A percentile compares a stretch with the other conserved stretches of the same genome.
These are phyloP conservation scores for Salminus brasiliensis DNA, from an alignment of 2,113 vertebrate genomes.

Conservation along the genomic window DNA sequence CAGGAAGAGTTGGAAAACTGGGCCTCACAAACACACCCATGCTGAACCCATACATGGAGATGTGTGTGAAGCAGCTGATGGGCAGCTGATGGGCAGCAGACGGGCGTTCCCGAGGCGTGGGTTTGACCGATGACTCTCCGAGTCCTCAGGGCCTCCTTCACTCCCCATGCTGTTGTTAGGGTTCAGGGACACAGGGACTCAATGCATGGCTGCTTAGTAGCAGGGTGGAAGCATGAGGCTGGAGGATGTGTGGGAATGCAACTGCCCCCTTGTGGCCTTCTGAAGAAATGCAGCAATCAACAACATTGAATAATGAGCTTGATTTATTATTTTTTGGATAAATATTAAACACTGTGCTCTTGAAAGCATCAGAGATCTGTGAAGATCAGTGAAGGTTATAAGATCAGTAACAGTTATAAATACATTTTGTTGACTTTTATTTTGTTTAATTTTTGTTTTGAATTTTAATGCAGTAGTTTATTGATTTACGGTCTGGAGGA, in stretches of 20 bases:
- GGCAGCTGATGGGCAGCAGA: background rate
- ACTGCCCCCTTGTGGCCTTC: constrained; percentile 4
- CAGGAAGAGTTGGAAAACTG: no score
- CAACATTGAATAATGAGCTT: background rate
- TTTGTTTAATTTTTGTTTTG: no score
- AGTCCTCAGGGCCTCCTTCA: background rate
- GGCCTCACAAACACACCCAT: no score
- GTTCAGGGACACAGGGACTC: background rate
- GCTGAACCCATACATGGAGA: constrained; percentile 16
- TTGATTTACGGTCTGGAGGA: no score
- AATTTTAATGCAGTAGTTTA: no score
- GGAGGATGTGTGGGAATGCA: no score
- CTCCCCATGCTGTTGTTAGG: background rate
- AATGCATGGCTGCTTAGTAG: no score
- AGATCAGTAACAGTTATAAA: no score
- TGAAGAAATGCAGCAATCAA: background rate
- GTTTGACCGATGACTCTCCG: background rate
- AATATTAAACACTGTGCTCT: background rate
- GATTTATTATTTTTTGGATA: background rate
- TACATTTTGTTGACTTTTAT: no score
- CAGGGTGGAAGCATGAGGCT: no score
- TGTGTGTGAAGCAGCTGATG: background rate
- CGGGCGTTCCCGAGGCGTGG: background rate
- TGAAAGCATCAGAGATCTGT: background rate
- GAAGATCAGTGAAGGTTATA: no score